Evolutionary conservation across 2,797 vertebrate species (phyloP).

Genomic region (Oceanodroma leucorhoa): DNA sequence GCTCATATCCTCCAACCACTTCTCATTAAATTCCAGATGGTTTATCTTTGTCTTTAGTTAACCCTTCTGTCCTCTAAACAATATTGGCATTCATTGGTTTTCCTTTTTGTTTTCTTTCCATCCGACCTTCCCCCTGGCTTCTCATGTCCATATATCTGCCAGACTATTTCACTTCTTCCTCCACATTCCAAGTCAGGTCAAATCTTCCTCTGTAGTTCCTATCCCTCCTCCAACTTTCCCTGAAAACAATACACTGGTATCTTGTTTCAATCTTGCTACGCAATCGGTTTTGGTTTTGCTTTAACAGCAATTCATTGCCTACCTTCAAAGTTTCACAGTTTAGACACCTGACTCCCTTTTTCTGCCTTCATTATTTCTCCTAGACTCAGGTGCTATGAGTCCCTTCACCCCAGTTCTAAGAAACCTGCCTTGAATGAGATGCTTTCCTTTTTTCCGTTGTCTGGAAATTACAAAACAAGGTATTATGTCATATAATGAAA

Average conservation of each 20-base stretch:
- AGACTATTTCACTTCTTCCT: not conserved
- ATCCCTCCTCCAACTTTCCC: not conserved
- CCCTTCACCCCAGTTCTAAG: not conserved
- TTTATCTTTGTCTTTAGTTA: not conserved
- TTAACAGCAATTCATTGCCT: not conserved
- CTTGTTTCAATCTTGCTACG: not conserved
- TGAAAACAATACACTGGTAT: not conserved
- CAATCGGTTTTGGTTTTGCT: not conserved
- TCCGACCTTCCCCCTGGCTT: not conserved
- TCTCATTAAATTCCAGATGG: not conserved
- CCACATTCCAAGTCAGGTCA: not conserved
- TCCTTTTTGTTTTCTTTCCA: not conserved
- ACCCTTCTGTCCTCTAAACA: not conserved
- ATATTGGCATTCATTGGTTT: not conserved
- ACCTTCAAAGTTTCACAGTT: not conserved
- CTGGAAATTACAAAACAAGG: not conserved
- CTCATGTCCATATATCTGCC: not conserved
- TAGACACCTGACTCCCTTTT: not conserved
- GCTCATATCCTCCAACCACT: not conserved
- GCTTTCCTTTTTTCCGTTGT: not conserved
- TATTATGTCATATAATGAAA: not conserved
- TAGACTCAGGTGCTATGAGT: not conserved
- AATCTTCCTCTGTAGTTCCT: not conserved
- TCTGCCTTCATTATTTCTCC: not conserved
- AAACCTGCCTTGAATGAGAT: not conserved